Conservation (phyloP, 2,888 invertebrate genomes). For the Apeira syringaria region DNA sequence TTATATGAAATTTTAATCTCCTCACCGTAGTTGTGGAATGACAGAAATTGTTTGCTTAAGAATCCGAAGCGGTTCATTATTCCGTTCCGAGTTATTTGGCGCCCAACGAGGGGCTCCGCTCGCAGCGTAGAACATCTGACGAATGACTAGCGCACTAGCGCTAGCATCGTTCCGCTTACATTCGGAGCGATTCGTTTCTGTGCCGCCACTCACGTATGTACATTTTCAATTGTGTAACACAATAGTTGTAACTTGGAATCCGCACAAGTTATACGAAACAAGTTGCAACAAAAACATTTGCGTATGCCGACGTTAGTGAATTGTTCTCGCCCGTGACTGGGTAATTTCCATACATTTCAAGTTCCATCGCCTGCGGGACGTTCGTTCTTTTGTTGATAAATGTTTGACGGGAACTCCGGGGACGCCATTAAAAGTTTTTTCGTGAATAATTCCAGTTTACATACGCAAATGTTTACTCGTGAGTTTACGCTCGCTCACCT, state of each 20-base stretch:
- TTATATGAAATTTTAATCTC: conserved; percentile 55
- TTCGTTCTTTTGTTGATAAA: conserved; percentile 84
- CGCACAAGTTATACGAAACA: conserved; percentile 69
- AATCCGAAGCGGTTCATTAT: conserved; percentile 67
- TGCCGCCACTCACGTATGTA: conserved; percentile 35
- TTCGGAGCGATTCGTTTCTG: conserved; percentile 46
- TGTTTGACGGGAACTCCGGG: conserved; percentile 83
- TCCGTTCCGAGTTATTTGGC: conserved; percentile 69
- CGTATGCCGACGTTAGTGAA: conserved; percentile 81
- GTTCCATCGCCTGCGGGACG: conserved; percentile 84
- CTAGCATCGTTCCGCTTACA: conserved; percentile 36
- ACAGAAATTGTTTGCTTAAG: conserved; percentile 62
- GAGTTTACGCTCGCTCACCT: conserved; percentile 79
- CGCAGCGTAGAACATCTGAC: conserved; percentile 53
- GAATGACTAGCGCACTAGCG: conserved; percentile 48
- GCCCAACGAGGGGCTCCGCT: conserved; percentile 58
- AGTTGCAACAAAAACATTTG: conserved; percentile 82
- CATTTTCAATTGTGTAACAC: conserved; percentile 37
- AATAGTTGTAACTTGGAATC: conserved; percentile 65
- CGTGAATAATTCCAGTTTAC: conserved; percentile 83
- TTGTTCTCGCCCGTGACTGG: conserved; percentile 83
- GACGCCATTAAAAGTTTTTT: conserved; percentile 84
- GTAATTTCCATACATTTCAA: conserved; percentile 84
- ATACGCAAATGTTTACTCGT: conserved; percentile 82
- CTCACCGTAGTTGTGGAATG: conserved; percentile 51